Percentiles rank a stretch among this genome's conserved stretches.
Conservation (phyloP, 2,888 invertebrate genomes). For the Anarsia innoxiella region DNA sequence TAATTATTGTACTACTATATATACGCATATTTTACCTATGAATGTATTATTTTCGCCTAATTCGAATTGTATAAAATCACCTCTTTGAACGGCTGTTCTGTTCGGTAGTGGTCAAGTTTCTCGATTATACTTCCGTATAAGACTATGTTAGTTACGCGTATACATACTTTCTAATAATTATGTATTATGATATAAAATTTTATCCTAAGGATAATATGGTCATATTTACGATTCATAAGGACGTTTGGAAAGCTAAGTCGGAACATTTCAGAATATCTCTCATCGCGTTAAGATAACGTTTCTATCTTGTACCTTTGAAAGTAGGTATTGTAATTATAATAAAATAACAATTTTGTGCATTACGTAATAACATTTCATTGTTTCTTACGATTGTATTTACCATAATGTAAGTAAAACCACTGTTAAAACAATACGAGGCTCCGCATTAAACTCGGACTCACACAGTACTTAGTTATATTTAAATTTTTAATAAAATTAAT, state of each 20-base stretch:
- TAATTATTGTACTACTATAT: conserved; percentile 71
- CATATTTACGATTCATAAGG: conserved; percentile 68
- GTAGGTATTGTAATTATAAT: conserved; percentile 75
- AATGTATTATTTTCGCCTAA: conserved; percentile 74
- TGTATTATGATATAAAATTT: conserved; percentile 71
- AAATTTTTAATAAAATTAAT: conserved; percentile 64
- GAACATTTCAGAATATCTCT: conserved; percentile 70
- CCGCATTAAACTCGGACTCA: conserved; percentile 51
- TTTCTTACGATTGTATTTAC: conserved; percentile 73
- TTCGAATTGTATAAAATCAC: conserved; percentile 75
- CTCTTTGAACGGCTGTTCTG: conserved; percentile 64
- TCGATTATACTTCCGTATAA: conserved; percentile 72
- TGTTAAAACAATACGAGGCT: conserved; percentile 59
- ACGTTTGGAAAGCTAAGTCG: conserved; percentile 65
- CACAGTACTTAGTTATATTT: conserved; percentile 69
- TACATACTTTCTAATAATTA: conserved; percentile 71
- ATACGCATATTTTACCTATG: conserved; percentile 72
- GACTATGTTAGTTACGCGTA: conserved; percentile 71
- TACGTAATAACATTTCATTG: conserved; percentile 73
- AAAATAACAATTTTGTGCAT: conserved; percentile 73
- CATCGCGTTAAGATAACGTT: conserved; percentile 72
- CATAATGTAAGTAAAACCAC: conserved; percentile 71
- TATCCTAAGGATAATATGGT: conserved; percentile 74
- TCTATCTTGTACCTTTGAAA: conserved; percentile 72
- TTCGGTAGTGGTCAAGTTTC: conserved; percentile 66